Conservation (phyloP, 2,888 invertebrate species). For the Eucera pruinosa region DNA sequence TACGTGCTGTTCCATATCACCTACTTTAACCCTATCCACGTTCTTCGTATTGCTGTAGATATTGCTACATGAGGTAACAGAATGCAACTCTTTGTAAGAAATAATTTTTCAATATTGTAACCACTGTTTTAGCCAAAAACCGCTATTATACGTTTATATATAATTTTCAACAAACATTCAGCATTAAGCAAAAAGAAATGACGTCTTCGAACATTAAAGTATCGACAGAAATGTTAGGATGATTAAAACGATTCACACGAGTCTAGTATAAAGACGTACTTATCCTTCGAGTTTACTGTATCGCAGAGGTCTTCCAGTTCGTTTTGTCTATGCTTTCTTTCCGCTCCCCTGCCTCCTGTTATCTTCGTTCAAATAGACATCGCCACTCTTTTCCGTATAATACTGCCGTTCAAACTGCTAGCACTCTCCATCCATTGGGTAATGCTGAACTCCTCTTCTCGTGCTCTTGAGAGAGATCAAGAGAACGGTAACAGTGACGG, state of each 20-base stretch:
- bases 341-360: slow-evolving; percentile 45
- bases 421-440: slow-evolving; percentile 65
- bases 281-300: slow-evolving; percentile 32
- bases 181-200: background rate
- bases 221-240: slow-evolving; percentile 2
- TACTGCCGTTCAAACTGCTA: slow-evolving; percentile 68
- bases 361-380: slow-evolving; percentile 71
- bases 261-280: slow-evolving; percentile 16
- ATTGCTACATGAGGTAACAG: no score
- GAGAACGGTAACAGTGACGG: slow-evolving; percentile 66
- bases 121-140: no score
- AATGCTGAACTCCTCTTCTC: slow-evolving; percentile 62
- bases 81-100: no score
- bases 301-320: slow-evolving; percentile 36
- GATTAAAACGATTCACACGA: slow-evolving; percentile 1
- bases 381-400: slow-evolving; percentile 71
- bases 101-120: no score
- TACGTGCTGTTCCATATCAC: no score
- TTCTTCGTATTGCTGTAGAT: no score
- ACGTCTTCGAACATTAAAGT: background rate
- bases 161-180: no score
- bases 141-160: no score
- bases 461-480: slow-evolving; percentile 66
- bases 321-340: slow-evolving; percentile 49
- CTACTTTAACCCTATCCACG: no score